Base-by-base conservation (phyloP, 2,797 vertebrate genomes). In the Bovichtus variegatus region DNA sequence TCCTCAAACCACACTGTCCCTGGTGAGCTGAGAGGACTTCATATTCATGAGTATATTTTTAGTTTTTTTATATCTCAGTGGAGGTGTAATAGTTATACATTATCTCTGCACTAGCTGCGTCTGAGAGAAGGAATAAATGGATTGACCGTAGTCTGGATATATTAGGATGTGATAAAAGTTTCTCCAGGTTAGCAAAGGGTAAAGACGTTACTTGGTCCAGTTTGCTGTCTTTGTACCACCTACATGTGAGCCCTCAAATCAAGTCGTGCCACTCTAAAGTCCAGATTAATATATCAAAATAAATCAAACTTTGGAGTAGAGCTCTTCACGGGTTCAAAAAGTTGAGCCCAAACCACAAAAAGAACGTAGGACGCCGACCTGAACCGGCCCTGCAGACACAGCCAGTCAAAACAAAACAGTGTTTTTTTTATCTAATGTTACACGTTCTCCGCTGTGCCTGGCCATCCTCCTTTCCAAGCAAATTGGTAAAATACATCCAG, bases 1-100 rank as follows among this genome's bases (percentile, higher is more conserved):
- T 91, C 91, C 1, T 81, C 74, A 0, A 93, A 93, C 82, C 89
- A 89, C 78, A 90, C 76, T 0, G 50, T 49, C 51, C 53, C 91
- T n/a, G 92, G 94, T 95, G 85, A 93, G 92, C 61, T 38, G 34
- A 74, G 7, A 59, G 6, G 6, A 47, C 46, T 41, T 0, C 6
- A 18, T 23, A 13, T 46, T 50, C 46, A 51, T 62, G 15, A 50
- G 31, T 10, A 34, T 58, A 49, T 44, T 5, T 53, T 34, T 11
- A 41, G 4, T 15, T 40, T 6, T 27, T 9, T 18, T 13, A 21
- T 60, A 25, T 34, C 9, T 60, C 25, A n/a, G 49, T 27, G 11
- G 57, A 19, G 21, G 11, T 38, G 1, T 68, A 54, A 25, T 13
- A 43, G 19, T 67, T 46, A 1, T 31, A 57, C 19, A 63, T 34